Base-by-base conservation (phyloP, 2,888 invertebrate genomes). In the Xanthorhoe designata region DNA sequence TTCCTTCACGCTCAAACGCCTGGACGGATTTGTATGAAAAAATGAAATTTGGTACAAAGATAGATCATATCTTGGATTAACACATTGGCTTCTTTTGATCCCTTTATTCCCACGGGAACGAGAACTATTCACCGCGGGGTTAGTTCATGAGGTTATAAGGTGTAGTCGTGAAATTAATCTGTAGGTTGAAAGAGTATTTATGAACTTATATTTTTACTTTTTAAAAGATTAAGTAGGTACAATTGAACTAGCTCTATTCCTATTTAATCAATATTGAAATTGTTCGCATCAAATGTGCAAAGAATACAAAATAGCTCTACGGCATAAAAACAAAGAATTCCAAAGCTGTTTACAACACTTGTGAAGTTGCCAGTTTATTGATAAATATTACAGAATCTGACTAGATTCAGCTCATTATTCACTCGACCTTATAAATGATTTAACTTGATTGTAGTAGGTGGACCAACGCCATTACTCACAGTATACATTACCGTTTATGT, bases 381-480 rank as follows among this genome's bases (percentile, higher is more conserved):
- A 56, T 56, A 64, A 62, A 50, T 56, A 29, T 51, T 42, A n/a
- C 18, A 42, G 8, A 32, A 42, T 15, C 29, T n/a, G n/a, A n/a
- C n/a, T 54, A 55, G 19, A 55, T 52, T 18, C 53, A 32, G 6
- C 53, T 66, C 62, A 70, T 66, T 35, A 49, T 49, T 68, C 73
- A 67, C 57, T 32, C 53, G 57, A 68, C 71, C 71, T 70, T 57
- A 32, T 56, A 24, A n/a, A 42, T 38, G 51, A 17, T 32, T 35
- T 18, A 35, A 50, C 47, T 57, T 58, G 15, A 32, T 18, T 15
- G 2, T 13, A 13, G 13, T 42, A 18, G n/a, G 24, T 24, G 4
- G 24, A 24, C 24, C n/a, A n/a, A n/a, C n/a, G 4, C 2, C 18
- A 19, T 42, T 55, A 60, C 17, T 45, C 10, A 38, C 10, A 38